Evolutionary conservation across 2,888 invertebrate species (phyloP).

Genomic region (Scelioninae gen. 2): DNA sequence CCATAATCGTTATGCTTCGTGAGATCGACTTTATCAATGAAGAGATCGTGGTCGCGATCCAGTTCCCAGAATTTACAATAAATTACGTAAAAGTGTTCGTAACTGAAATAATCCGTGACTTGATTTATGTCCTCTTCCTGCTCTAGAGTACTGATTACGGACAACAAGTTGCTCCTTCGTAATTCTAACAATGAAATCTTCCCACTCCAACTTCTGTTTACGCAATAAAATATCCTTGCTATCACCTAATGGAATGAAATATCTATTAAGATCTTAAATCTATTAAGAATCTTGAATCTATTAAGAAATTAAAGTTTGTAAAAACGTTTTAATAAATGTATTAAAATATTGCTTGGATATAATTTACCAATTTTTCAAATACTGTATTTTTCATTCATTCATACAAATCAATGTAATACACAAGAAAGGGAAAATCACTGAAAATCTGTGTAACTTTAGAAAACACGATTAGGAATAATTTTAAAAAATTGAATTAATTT

Average conservation of each 20-base stretch:
- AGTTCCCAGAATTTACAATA: constrained; percentile 99
- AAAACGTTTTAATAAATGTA: too few relatives aligned
- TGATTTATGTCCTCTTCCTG: constrained; percentile 98
- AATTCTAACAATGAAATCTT: constrained; percentile 92
- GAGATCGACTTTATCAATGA: constrained; percentile 95
- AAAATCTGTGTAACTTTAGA: too few relatives aligned
- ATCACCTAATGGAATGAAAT: constrained; percentile 85
- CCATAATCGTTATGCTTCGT: constrained; percentile 97
- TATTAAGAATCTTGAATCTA: too few relatives aligned
- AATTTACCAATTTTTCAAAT: too few relatives aligned
- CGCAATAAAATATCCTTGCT: constrained; percentile 97
- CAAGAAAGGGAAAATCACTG: too few relatives aligned
- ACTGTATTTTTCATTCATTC: too few relatives aligned
- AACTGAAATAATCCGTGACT: constrained; percentile 92
- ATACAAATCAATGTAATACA: too few relatives aligned
- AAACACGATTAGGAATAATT: too few relatives aligned
- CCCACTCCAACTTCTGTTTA: constrained; percentile 98
- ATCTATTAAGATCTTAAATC: too few relatives aligned
- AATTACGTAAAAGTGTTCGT: constrained; percentile 99
- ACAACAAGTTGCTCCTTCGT: constrained; percentile 91
- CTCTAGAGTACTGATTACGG: constrained; percentile 86
- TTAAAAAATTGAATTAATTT: too few relatives aligned
- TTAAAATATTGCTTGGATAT: too few relatives aligned
- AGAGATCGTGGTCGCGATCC: constrained; percentile 98
- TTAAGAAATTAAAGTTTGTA: too few relatives aligned